Conservation (phyloP, 2,797 vertebrate species). For the Protosalanx chinensis region DNA sequence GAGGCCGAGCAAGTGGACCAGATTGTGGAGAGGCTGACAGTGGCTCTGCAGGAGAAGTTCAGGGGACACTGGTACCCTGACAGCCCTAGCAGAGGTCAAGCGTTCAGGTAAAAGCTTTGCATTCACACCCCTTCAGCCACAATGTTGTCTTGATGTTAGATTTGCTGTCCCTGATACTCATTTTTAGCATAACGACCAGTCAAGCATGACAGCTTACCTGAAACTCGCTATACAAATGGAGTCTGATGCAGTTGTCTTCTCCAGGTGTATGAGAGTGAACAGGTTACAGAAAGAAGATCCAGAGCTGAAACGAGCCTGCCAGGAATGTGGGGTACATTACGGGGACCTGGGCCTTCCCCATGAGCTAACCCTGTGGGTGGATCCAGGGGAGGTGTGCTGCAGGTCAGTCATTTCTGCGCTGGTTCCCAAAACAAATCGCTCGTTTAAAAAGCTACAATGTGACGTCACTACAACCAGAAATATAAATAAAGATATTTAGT, state of each 20-base stretch:
- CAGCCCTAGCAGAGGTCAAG: constrained; percentile 81
- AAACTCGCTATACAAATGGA: not conserved
- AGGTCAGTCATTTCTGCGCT: constrained; percentile 57
- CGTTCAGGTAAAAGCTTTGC: constrained; percentile 74
- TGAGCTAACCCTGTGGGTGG: constrained; percentile 74
- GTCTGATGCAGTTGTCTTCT: no score
- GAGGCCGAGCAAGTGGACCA: constrained; percentile 68
- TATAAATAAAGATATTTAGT: no score
- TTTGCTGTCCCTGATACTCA: not conserved
- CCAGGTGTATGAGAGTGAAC: constrained; percentile 75
- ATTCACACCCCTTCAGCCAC: not conserved
- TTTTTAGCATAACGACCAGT: not conserved
- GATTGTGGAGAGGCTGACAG: constrained; percentile 74
- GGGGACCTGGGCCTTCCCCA: constrained; percentile 63
- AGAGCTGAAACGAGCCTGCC: constrained; percentile 67
- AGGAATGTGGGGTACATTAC: constrained; percentile 66
- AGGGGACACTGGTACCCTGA: constrained; percentile 85
- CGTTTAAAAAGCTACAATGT: not conserved
- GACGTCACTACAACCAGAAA: no score
- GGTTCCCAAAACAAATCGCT: not conserved
- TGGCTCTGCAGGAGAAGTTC: constrained; percentile 77
- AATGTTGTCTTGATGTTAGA: not conserved
- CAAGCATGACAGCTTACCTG: not conserved
- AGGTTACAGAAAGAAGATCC: constrained; percentile 61
- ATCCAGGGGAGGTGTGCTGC: constrained; percentile 76